Base-by-base conservation (phyloP, 2,113 vertebrate genomes). In the Oreochromis tanganicae region DNA sequence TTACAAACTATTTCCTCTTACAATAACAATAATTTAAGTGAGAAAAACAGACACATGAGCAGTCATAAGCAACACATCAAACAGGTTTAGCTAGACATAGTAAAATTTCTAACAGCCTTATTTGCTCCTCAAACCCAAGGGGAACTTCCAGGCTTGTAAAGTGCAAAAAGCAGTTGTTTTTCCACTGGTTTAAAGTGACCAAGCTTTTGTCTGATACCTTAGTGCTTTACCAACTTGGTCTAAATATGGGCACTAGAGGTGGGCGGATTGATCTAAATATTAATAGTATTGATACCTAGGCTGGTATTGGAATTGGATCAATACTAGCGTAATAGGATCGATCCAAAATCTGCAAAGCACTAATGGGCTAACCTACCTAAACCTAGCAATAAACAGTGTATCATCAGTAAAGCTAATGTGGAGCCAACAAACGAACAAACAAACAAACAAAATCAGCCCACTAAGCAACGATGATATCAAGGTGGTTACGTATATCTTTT, bases 351-450 rank as follows among this genome's bases (percentile, higher is more conserved):
- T 38, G 61, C 34, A 38, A 36, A 66, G 32, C 9, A 38, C 6
- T 38, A 38, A 66, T n/a, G 12, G 17, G 17, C 61, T 66, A 63
- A 63, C 32, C 9, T 36, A 63, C 9, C 17, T 71, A 16, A 43
- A 14, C 21, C 12, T 41, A 43, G 13, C 12, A 43, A 43, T 8
- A 59, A 41, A 21, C n/a, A 24, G 12, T 36, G 32, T 11, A 17
- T 34, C 59, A n/a, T 43, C 21, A 71, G 16, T 71, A 46, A 71
- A 27, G 38, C 4, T 9, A 4, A 24, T 27, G n/a, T 16, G 66
- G 38, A 24, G 0, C 21, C 5, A 46, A 5, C 0, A 0, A 57
- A 32, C 5, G 2, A 48, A 17, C 48, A 9, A n/a, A 52, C 38
- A 59, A 59, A 32, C 14, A 52, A 52, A 19, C 50, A 19, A 36